These are phyloP conservation scores for Mesorhabditis belari DNA, from an alignment of 2,888 invertebrate genomes.

Conservation along the genomic window DNA sequence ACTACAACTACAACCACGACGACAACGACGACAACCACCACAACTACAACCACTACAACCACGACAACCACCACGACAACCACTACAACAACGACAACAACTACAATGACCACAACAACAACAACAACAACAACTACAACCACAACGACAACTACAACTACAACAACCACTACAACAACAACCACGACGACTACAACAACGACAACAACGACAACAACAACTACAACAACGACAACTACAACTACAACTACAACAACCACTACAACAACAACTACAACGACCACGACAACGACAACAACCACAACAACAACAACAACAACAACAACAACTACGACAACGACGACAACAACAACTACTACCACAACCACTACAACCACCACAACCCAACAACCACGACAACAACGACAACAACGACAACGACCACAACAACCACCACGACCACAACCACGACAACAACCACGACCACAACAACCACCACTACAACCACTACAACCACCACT, in stretches of 20 bases:
- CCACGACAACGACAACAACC: background rate
- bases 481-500: background rate
- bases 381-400: background rate
- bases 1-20: background rate
- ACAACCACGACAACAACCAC: background rate
- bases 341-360: background rate
- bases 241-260: background rate
- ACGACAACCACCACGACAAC: conserved; percentile 1
- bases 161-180: conserved; percentile 1
- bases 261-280: background rate
- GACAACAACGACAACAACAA: conserved; percentile 2
- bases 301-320: conserved; percentile 2
- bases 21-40: background rate
- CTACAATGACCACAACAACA: background rate
- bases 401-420: background rate
- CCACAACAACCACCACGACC: background rate
- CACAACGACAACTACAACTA: conserved; percentile 1
- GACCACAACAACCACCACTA: background rate
- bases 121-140: conserved; percentile 2
- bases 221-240: background rate
- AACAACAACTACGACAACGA: background rate
- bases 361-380: background rate
- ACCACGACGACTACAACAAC: conserved; percentile 1
- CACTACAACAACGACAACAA: conserved; percentile 1
- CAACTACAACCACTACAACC: background rate